These are phyloP conservation scores for Astropecten irregularis DNA, from an alignment of 53 echinoderm and acorn worm species.

Conservation along the genomic window DNA sequence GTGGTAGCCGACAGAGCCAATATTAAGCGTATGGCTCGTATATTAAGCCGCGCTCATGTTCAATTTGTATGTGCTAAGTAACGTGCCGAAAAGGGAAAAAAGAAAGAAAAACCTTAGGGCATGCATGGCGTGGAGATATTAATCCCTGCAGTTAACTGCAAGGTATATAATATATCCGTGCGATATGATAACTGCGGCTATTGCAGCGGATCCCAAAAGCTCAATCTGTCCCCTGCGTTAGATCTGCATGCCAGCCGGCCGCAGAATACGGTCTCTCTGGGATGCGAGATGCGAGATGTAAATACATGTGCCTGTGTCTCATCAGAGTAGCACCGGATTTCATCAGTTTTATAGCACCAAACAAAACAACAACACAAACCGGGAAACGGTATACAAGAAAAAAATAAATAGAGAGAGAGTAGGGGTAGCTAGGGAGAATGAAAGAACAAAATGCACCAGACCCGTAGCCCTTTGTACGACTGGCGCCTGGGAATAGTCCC, in stretches of 20 bases:
- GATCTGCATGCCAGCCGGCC: background rate
- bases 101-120: conserved; percentile 12
- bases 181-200: conserved; percentile 7
- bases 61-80: conserved; percentile 55
- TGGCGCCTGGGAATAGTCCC: conserved; percentile 24
- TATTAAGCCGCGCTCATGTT: conserved; percentile 50
- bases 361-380: background rate
- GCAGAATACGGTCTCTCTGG: too few relatives aligned
- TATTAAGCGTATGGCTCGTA: conserved; percentile 19
- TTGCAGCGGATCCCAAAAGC: background rate
- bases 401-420: too few relatives aligned
- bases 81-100: background rate
- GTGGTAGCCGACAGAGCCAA: conserved; percentile 38
- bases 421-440: too few relatives aligned
- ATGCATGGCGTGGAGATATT: background rate
- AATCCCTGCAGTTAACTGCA: conserved; percentile 1
- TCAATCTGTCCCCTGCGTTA: background rate
- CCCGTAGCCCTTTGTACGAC: conserved; percentile 48
- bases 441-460: too few relatives aligned
- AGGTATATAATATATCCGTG: background rate
- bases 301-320: too few relatives aligned
- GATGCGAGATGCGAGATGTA: too few relatives aligned
- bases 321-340: conserved; percentile 17
- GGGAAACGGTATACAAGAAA: too few relatives aligned
- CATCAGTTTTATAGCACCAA: conserved; percentile 3